phyloP scores from a whole-genome alignment of 2,888 invertebrate species.

The Scaeva pyrastri region DNA sequence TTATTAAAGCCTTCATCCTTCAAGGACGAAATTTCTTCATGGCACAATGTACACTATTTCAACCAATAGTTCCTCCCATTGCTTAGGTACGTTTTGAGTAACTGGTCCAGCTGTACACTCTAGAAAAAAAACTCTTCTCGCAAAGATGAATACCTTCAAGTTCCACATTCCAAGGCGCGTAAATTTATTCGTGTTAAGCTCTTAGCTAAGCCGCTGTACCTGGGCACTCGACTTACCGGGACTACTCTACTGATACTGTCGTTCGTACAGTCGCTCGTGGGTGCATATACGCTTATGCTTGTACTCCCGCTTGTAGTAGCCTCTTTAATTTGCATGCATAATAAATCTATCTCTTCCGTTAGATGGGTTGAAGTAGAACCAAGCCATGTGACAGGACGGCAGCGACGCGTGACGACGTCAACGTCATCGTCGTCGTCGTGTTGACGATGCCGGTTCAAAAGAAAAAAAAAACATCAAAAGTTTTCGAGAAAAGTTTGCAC shows the following conservation, averaged over 20 bases:
- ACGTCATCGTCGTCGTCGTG: background rate
- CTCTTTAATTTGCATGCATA: constrained; percentile 76
- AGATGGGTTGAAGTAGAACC: constrained; percentile 59
- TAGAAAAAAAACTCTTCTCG: constrained; percentile 34
- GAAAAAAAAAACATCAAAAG: constrained; percentile 55
- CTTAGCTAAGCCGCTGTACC: constrained; percentile 70
- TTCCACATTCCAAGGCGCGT: constrained; percentile 26
- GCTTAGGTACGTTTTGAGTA: constrained; percentile 48
- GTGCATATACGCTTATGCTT: constrained; percentile 65
- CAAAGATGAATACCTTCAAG: background rate
- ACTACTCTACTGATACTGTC: constrained; percentile 35
- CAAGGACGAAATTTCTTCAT: background rate
- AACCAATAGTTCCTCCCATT: background rate
- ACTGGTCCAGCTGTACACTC: constrained; percentile 47
- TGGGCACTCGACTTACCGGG: constrained; percentile 50
- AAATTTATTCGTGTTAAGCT: constrained; percentile 70
- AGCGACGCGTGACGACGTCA: background rate
- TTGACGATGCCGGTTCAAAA: background rate
- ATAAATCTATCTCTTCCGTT: constrained; percentile 69
- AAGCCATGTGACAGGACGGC: constrained; percentile 59
- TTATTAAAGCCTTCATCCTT: constrained; percentile 13
- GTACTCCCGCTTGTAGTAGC: constrained; percentile 71
- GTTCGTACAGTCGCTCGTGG: constrained; percentile 11
- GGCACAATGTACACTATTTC: background rate
- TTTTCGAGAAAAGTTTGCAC: constrained; percentile 65